phyloP scores from a whole-genome alignment of 2,113 vertebrate genomes.

The Tragulus kanchil region DNA sequence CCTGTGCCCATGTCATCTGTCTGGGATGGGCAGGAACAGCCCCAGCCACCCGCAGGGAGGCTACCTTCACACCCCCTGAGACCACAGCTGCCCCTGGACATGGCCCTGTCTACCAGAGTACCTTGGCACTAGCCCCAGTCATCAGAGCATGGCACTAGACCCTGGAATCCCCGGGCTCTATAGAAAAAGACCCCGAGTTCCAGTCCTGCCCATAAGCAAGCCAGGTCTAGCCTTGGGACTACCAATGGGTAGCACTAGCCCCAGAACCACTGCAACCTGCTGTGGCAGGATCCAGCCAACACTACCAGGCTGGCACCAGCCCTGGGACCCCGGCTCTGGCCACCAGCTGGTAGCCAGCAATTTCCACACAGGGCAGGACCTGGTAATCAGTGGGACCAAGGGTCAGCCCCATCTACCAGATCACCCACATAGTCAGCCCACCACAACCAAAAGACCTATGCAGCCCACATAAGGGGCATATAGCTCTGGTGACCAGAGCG shows the following conservation, averaged over 20 bases:
- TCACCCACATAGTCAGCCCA: background rate
- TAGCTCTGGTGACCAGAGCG: background rate
- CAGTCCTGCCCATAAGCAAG: background rate
- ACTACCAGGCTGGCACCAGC: background rate
- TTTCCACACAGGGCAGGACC: background rate
- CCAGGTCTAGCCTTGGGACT: background rate
- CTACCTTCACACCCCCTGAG: background rate
- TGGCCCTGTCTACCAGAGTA: background rate
- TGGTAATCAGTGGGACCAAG: background rate
- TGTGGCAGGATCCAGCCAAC: background rate
- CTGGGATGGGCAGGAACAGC: too few relatives aligned
- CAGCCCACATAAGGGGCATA: background rate
- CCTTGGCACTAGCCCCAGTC: background rate
- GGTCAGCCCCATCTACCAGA: background rate
- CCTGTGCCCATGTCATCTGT: background rate
- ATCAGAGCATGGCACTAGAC: background rate
- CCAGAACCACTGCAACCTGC: background rate
- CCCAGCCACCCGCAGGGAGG: background rate
- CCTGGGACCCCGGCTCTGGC: fast-evolving
- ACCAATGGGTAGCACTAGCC: background rate
- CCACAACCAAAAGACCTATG: background rate
- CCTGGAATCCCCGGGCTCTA: background rate
- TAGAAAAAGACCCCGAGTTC: background rate
- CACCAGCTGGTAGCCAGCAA: background rate
- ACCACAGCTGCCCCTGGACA: background rate